Evolutionary conservation across 2,797 vertebrate species (phyloP).

Genomic region (Miichthys miiuy): DNA sequence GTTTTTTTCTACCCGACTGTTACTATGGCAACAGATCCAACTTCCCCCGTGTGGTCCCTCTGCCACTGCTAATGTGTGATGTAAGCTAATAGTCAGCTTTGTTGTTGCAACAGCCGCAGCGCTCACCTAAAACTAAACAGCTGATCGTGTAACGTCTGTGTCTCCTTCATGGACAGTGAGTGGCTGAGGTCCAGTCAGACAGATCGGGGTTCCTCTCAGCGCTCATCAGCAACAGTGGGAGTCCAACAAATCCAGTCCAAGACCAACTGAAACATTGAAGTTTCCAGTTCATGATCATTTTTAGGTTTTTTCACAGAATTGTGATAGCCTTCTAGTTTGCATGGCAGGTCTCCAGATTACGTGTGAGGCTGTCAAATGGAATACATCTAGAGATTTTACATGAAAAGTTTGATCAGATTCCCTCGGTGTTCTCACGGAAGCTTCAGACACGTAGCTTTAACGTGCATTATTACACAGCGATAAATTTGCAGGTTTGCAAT

Average conservation of each 20-base stretch:
- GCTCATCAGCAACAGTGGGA: not conserved
- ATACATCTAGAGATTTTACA: not conserved
- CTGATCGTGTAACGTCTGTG: slow-evolving; percentile 31
- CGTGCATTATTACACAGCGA: not conserved
- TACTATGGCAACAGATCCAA: slow-evolving; percentile 70
- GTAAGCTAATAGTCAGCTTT: slow-evolving; percentile 50
- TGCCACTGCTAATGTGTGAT: slow-evolving; percentile 55
- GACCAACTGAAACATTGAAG: not conserved
- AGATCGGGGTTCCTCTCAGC: not conserved
- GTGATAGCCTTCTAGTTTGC: slow-evolving; percentile 4
- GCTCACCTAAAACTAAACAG: slow-evolving; percentile 33
- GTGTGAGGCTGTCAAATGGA: slow-evolving; percentile 19
- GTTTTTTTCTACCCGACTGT: slow-evolving; percentile 47
- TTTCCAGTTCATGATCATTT: not conserved
- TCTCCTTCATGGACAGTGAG: slow-evolving; percentile 23
- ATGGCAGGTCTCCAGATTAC: slow-evolving; percentile 15
- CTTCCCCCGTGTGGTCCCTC: slow-evolving; percentile 36
- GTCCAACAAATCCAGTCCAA: not conserved
- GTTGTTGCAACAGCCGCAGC: slow-evolving; percentile 41
- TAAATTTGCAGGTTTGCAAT: not conserved
- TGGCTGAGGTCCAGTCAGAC: slow-evolving; percentile 11
- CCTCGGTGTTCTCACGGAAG: not conserved
- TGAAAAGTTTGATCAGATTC: slow-evolving; percentile 22
- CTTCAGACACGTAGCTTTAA: not conserved
- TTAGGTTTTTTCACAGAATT: not conserved